Evolutionary conservation across 2,113 vertebrate species (phyloP), one percentile per base, ranked within the genome.

Genomic region (Perca flavescens): DNA sequence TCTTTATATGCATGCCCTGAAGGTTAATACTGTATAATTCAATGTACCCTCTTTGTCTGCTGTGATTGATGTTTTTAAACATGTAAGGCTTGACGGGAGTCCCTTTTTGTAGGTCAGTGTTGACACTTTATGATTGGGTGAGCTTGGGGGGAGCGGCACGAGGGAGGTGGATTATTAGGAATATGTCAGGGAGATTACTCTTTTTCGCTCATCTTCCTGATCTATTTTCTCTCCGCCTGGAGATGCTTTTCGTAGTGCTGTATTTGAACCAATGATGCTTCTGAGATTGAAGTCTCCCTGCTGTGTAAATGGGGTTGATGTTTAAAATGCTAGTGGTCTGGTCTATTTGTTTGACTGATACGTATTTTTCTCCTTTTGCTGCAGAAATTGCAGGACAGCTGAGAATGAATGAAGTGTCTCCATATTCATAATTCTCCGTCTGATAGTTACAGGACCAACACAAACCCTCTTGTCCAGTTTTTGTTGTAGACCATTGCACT

Each of bases 21-120:
- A 98, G 97, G 97, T 98, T 98, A 98, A 97, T 97, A 94, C 96
- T 97, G 97, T 96, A 97, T 97, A 98, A 97, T 97, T 96, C 94
- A 95, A 74, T 96, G 95, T 96, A 96, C 95, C 96, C 95, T 97
- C 96, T 96, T 96, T 97, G 95, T 96, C 84, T 97, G 96, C 95
- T 94, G 95, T 97, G 97, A 97, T 97, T 96, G 96, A 97, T 97
- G 96, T 96, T 97, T 96, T 95, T 91, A 95, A 96, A 94, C 95
- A 96, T 96, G 96, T 95, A 94, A 95, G 93, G 95, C 95, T 94
- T 96, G 94, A 95, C 94, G 94, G 92, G 92, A 96, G 93, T 95
- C 94, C 95, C 94, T 92, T 88, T 93, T 93, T 93, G 93, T 95
- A 93, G 96, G 95, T 96, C 95, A 96, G 94, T 90, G 93, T 95